phyloP scores from a whole-genome alignment of 2,888 invertebrate species.

The Hyalella azteca region DNA sequence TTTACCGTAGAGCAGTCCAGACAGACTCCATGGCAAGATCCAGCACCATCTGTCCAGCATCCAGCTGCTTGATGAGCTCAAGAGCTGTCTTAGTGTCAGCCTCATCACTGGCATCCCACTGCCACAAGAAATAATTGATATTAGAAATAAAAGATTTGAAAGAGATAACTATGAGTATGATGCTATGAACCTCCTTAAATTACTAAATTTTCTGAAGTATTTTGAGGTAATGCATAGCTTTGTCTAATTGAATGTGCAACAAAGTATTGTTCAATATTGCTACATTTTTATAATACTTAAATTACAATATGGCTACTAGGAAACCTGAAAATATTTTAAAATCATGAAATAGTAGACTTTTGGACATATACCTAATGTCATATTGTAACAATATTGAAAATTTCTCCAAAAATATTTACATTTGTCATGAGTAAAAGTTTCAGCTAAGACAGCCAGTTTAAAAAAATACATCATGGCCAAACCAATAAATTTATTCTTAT shows the following conservation, averaged over 20 bases:
- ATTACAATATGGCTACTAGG: not conserved
- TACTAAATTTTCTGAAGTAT: not conserved
- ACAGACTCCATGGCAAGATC: slow-evolving; percentile 50
- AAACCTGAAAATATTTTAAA: not conserved
- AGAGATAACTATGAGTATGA: not conserved
- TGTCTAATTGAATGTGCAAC: not conserved
- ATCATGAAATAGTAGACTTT: no score
- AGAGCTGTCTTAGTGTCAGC: slow-evolving; percentile 20
- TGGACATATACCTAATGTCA: no score
- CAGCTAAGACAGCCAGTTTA: no score
- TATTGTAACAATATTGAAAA: no score
- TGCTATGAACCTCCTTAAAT: not conserved
- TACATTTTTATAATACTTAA: not conserved
- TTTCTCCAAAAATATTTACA: no score
- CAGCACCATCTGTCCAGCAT: slow-evolving; percentile 48
- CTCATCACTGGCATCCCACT: slow-evolving; percentile 28
- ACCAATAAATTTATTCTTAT: no score
- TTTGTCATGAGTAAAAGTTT: no score
- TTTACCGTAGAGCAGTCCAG: slow-evolving; percentile 47
- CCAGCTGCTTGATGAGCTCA: slow-evolving; percentile 42
- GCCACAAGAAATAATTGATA: not conserved
- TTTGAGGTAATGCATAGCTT: not conserved
- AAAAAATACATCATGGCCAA: no score
- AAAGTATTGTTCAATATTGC: not conserved
- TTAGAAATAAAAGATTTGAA: not conserved